phyloP scores from a whole-genome alignment of 1,140 invertebrate genomes.

The Philopotamus ludificatus region DNA sequence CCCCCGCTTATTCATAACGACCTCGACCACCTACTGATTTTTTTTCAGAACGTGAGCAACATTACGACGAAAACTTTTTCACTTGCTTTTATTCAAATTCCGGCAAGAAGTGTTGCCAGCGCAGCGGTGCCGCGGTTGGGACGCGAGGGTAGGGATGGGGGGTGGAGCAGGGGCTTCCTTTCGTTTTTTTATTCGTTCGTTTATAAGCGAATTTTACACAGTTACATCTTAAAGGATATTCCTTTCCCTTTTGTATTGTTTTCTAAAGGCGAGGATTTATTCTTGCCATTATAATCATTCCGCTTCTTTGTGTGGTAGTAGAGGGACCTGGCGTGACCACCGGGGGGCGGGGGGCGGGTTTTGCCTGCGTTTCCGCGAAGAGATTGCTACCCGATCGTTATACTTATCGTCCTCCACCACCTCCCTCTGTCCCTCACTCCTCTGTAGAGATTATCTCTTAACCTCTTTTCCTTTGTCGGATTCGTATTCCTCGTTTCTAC shows the following conservation, averaged over 20 bases:
- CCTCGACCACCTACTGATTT: conserved; percentile 8
- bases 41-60: conserved; percentile 15
- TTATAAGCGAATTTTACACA: conserved; percentile 26
- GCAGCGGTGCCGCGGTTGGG: neutral
- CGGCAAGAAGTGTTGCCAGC: conserved; percentile 8
- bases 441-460: conserved; percentile 11
- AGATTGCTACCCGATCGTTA: conserved; percentile 12
- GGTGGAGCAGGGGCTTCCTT: neutral
- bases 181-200: conserved; percentile 16
- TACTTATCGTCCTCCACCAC: conserved; percentile 18
- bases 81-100: conserved; percentile 24
- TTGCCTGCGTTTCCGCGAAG: neutral
- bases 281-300: conserved; percentile 25
- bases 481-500: neutral
- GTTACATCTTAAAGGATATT: conserved; percentile 23
- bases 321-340: conserved; percentile 9
- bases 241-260: conserved; percentile 23
- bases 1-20: conserved; percentile 22
- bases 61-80: conserved; percentile 25
- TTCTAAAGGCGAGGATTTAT: conserved; percentile 24
- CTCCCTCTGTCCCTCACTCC: neutral
- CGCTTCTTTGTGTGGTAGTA: conserved; percentile 12
- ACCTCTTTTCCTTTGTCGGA: neutral
- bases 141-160: neutral
- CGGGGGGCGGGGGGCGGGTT: conserved; percentile 9